Evolutionary conservation across 1,140 invertebrate genomes (phyloP).

Genomic region (Dreissena rostriformis): DNA sequence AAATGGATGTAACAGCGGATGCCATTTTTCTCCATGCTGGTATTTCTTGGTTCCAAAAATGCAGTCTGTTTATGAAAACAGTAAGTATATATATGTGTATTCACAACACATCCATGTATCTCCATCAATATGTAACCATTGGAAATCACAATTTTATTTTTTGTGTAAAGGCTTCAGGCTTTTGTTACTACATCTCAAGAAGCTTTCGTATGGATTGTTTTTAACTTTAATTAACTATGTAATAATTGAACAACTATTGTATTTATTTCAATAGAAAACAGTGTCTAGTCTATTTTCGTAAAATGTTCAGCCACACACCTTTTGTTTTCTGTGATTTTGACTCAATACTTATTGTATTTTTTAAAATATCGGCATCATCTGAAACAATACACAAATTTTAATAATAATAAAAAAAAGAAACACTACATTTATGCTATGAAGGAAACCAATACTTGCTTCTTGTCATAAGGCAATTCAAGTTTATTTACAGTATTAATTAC

Average conservation of each 20-base stretch:
- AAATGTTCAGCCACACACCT: background rate
- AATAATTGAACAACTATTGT: no score
- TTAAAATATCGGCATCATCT: background rate
- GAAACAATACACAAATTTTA: no score
- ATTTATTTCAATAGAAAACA: no score
- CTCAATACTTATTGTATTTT: background rate
- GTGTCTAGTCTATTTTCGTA: no score
- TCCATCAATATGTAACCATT: background rate
- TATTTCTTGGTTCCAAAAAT: constrained; percentile 18
- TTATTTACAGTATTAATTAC: no score
- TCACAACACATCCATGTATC: background rate
- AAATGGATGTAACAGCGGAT: constrained; percentile 33
- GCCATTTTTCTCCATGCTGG: constrained; percentile 49
- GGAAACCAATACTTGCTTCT: no score
- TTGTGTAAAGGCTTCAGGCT: background rate
- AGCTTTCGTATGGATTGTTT: background rate
- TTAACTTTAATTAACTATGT: no score
- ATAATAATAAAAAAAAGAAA: no score
- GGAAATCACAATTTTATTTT: background rate
- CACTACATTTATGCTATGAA: no score
- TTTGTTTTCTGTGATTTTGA: background rate
- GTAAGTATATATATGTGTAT: background rate
- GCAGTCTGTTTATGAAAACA: constrained; percentile 14
- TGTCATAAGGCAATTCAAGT: no score
- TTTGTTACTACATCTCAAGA: background rate